Conservation (phyloP, 2,113 vertebrate genomes). For the Circaetus cinerascens region DNA sequence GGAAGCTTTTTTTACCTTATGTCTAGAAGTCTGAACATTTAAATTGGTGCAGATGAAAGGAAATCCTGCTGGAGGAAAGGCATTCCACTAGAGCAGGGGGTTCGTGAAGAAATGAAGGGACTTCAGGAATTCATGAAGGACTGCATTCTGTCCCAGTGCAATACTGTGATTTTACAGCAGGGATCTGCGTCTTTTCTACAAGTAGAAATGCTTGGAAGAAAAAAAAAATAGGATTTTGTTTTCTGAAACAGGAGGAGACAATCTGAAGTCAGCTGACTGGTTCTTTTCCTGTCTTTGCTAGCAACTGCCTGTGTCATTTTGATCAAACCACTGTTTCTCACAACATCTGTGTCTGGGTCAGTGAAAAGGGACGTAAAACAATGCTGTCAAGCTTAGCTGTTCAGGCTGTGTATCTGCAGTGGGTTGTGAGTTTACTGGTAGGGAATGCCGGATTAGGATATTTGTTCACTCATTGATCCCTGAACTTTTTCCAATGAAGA, state of each 20-base stretch:
- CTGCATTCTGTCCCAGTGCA: not conserved
- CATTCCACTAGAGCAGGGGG: not conserved
- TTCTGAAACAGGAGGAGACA: not conserved
- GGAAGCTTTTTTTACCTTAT: not conserved
- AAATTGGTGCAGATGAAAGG: not conserved
- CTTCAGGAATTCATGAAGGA: not conserved
- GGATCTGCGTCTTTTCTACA: not conserved
- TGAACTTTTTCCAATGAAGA: not conserved
- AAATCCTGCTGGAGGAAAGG: slow-evolving; percentile 3
- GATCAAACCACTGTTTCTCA: not conserved
- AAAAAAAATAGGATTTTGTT: not conserved
- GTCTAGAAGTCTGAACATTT: slow-evolving; percentile 18
- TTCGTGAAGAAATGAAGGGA: not conserved
- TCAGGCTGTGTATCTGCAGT: not conserved
- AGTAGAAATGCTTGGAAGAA: not conserved
- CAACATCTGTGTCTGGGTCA: not conserved
- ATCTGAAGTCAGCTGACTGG: not conserved
- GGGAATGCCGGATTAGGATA: not conserved
- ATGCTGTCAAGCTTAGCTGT: not conserved
- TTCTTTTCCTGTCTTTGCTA: not conserved
- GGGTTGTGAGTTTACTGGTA: not conserved
- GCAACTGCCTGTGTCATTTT: not conserved
- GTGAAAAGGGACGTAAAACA: not conserved
- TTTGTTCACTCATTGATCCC: not conserved
- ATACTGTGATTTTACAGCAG: not conserved